Evolutionary conservation across 2,797 vertebrate species (phyloP).

Genomic region (Masticophis lateralis): DNA sequence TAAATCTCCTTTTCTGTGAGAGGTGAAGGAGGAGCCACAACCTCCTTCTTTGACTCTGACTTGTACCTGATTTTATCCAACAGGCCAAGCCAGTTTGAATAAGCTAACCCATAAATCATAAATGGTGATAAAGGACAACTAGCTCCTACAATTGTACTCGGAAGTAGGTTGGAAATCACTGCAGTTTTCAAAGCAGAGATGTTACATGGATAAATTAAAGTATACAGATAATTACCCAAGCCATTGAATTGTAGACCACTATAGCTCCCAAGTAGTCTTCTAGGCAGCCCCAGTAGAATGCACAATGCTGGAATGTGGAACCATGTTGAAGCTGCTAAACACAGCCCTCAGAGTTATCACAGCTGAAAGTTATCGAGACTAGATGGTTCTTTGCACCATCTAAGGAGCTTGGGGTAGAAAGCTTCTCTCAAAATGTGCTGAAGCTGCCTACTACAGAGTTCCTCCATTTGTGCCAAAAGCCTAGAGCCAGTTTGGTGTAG

Average conservation of each 20-base stretch:
- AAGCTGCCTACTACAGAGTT: background rate
- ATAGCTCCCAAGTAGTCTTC: background rate
- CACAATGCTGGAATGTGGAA: background rate
- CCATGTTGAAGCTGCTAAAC: background rate
- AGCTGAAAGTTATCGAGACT: background rate
- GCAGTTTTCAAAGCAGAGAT: background rate
- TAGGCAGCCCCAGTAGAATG: background rate
- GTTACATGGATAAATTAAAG: background rate
- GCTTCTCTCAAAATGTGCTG: background rate
- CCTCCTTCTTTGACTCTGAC: background rate
- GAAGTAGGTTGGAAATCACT: background rate
- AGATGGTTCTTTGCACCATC: background rate
- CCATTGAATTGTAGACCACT: background rate
- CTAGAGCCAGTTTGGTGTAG: background rate
- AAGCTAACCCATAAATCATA: background rate
- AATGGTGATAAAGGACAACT: background rate
- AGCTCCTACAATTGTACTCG: background rate
- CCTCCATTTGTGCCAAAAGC: background rate
- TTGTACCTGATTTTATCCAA: background rate
- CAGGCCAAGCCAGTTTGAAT: background rate
- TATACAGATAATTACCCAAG: background rate
- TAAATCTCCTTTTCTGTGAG: background rate
- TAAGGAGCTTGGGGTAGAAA: background rate
- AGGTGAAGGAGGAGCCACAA: background rate
- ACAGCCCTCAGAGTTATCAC: background rate